Base-by-base conservation (phyloP, 2,888 invertebrate genomes). In the Nephrotoma flavescens region DNA sequence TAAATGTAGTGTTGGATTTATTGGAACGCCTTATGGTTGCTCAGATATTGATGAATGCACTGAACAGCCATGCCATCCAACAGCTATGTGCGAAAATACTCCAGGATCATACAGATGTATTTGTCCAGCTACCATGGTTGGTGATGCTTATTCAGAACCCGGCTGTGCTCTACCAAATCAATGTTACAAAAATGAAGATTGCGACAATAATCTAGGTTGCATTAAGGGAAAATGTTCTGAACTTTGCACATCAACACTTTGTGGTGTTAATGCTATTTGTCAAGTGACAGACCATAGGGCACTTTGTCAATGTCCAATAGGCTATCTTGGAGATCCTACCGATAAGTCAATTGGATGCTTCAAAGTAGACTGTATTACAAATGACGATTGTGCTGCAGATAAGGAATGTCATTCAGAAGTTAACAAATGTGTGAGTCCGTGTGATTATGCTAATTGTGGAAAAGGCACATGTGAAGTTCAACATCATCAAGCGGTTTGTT, bases 391-490 rank as follows among this genome's bases (percentile, higher is more conserved):
- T 89, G 92, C 95, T 3, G 91, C 90, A 45, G 95, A 96, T 88
- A 96, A 95, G 91, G 94, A 94, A 88, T 97, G 97, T 89, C 95
- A 97, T 89, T 91, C 92, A 4, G 94, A 94, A 89, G 94, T 93
- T 86, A 96, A 97, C 90, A 96, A 96, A 91, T 97, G 96, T 90
- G 93, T 94, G 89, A 96, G 95, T 95, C 96, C 97, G 87, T 98
- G 98, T 89, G 96, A 96, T 88, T 92, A 94, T 88, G 92, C 94
- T 3, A 94, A 94, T 88, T 98, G 98, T 91, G 95, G 96, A 87
- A 95, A 96, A 89, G 98, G 97, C 42, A 93, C 93, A 11, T 98
- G 98, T 89, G 93, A 94, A 88, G 95, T 95, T 9, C 92, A 94
- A 88, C 93, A 96, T 88, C 97, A 97, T 89, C 93, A 93, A 89